Percentiles rank a stretch among this genome's conserved stretches.
phyloP scores from a whole-genome alignment of 2,888 invertebrate species.

The Meliscaeva auricollis region DNA sequence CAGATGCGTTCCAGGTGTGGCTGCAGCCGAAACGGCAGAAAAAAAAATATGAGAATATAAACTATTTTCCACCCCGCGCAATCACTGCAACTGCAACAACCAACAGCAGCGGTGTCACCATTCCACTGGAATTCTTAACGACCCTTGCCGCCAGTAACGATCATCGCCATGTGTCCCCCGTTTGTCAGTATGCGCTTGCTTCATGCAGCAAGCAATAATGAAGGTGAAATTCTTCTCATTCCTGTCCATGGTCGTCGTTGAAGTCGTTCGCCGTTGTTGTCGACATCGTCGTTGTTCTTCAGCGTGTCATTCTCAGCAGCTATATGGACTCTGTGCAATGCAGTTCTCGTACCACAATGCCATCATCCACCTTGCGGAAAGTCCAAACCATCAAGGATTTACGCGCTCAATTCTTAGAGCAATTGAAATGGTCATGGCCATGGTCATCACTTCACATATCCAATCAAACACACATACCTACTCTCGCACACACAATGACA shows the following conservation, averaged over 20 bases:
- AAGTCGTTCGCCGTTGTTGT: constrained; percentile 1
- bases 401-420: constrained; percentile 73
- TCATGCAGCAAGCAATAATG: constrained; percentile 66
- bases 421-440: constrained; percentile 69
- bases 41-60: constrained; percentile 12
- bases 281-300: constrained; percentile 2
- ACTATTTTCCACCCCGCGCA: constrained; percentile 60
- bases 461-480: constrained; percentile 8
- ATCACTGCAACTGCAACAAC: constrained; percentile 27
- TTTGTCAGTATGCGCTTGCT: neutral
- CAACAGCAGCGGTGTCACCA: constrained; percentile 62
- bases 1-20: constrained; percentile 74
- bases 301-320: constrained; percentile 17
- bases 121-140: constrained; percentile 65
- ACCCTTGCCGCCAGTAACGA: constrained; percentile 64
- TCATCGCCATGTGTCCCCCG: neutral
- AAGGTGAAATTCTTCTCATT: constrained; percentile 69
- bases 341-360: neutral
- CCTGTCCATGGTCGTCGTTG: constrained; percentile 43
- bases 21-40: constrained; percentile 27
- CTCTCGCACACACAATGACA: constrained; percentile 22
- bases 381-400: constrained; percentile 56
- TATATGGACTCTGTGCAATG: constrained; percentile 13
- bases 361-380: constrained; percentile 27
- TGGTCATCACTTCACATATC: constrained; percentile 53